Percentiles rank a stretch among this genome's conserved stretches.
These are phyloP conservation scores for Kryptopterus vitreolus DNA, from an alignment of 2,797 vertebrate species.

Conservation along the genomic window DNA sequence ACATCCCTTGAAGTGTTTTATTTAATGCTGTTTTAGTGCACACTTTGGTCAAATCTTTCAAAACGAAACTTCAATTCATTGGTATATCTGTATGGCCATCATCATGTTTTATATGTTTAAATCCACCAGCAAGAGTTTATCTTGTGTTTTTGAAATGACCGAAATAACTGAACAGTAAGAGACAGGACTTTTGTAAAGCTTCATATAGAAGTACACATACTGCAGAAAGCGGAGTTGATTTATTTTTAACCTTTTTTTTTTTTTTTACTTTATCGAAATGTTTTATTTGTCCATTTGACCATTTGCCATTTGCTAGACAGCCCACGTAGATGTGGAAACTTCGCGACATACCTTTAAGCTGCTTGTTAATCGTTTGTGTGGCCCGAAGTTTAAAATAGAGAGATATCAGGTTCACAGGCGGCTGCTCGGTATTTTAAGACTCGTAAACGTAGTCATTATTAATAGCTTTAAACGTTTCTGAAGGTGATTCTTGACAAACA, in stretches of 20 bases:
- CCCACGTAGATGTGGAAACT: background rate
- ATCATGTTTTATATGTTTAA: background rate
- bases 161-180: background rate
- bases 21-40: background rate
- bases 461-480: background rate
- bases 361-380: background rate
- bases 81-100: background rate
- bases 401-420: constrained; percentile 23
- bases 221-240: background rate
- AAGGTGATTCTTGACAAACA: background rate
- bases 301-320: background rate
- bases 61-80: background rate
- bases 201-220: background rate
- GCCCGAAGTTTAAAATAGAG: constrained; percentile 52
- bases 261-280: background rate
- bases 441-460: background rate
- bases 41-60: background rate
- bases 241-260: background rate
- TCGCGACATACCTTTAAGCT: background rate
- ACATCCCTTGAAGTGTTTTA: too few relatives aligned
- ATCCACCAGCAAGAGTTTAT: background rate
- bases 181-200: background rate
- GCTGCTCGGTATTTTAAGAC: background rate
- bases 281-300: background rate
- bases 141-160: background rate